Conservation (phyloP, 2,888 invertebrate genomes). For the Carcina quercana region DNA sequence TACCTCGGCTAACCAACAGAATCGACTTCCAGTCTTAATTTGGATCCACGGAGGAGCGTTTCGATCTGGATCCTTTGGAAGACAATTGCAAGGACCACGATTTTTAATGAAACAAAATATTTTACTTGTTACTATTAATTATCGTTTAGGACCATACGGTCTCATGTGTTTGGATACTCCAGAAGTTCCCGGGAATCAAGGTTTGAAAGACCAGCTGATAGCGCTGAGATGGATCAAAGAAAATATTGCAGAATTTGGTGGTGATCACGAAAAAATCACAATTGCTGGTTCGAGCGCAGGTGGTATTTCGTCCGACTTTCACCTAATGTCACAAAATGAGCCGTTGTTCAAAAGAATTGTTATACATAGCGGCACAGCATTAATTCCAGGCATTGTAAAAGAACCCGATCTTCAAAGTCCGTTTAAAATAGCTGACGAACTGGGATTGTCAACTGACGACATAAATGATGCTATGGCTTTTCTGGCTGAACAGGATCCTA, state of each 20-base stretch:
- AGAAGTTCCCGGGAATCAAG: conserved; percentile 42
- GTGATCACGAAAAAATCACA: conserved; percentile 37
- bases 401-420: conserved; percentile 28
- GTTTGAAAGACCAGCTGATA: conserved; percentile 41
- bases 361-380: conserved; percentile 34
- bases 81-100: conserved; percentile 27
- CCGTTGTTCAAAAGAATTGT: conserved; percentile 34
- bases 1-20: conserved; percentile 20
- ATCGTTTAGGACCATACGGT: conserved; percentile 43
- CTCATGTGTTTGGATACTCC: conserved; percentile 44
- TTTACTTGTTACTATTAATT: conserved; percentile 38
- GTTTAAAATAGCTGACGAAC: conserved; percentile 27
- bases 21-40: conserved; percentile 37
- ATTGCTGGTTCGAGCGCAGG: conserved; percentile 41
- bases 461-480: conserved; percentile 27
- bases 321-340: conserved; percentile 32
- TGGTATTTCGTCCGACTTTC: conserved; percentile 34
- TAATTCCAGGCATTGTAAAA: conserved; percentile 22
- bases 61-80: conserved; percentile 22
- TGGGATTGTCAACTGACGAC: conserved; percentile 25
- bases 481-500: conserved; percentile 22
- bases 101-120: conserved; percentile 38
- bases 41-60: conserved; percentile 42
- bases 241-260: conserved; percentile 43
- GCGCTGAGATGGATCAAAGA: conserved; percentile 42